Conservation (phyloP, 2,888 invertebrate species). For the Calliscelio sp. region DNA sequence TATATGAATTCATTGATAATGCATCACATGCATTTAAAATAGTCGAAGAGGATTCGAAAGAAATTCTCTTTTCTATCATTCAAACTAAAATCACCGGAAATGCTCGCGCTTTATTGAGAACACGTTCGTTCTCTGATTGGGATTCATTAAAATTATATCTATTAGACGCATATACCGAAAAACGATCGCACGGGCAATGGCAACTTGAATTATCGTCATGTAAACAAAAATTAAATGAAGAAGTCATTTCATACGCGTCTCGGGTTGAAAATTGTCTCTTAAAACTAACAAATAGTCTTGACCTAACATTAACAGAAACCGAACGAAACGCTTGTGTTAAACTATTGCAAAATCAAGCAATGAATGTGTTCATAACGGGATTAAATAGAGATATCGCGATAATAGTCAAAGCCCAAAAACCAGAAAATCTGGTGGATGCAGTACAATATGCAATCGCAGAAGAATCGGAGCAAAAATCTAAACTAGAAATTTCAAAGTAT, state of each 20-base stretch:
- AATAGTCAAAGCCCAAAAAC: slow-evolving; percentile 79
- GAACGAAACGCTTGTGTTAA: slow-evolving; percentile 70
- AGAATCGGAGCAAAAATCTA: slow-evolving; percentile 73
- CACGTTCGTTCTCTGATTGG: slow-evolving; percentile 74
- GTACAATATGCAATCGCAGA: slow-evolving; percentile 77
- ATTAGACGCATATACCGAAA: slow-evolving; percentile 56
- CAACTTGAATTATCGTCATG: slow-evolving; percentile 78
- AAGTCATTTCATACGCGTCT: slow-evolving; percentile 76
- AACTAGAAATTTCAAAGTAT: slow-evolving; percentile 55
- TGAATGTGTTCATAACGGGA: slow-evolving; percentile 79
- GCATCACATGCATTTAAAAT: slow-evolving; percentile 48
- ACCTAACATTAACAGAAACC: slow-evolving; percentile 61
- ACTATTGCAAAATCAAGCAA: slow-evolving; percentile 78
- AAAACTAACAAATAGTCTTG: slow-evolving; percentile 77
- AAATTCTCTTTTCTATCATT: slow-evolving; percentile 71
- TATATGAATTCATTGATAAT: slow-evolving; percentile 65
- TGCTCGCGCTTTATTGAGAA: slow-evolving; percentile 72
- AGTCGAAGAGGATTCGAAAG: slow-evolving; percentile 38
- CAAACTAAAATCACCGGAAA: slow-evolving; percentile 75
- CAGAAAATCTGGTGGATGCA: slow-evolving; percentile 75
- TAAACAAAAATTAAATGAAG: slow-evolving; percentile 75
- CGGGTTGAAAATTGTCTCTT: slow-evolving; percentile 78
- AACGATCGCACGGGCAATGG: slow-evolving; percentile 75
- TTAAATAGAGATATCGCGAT: slow-evolving; percentile 77
- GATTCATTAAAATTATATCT: slow-evolving; percentile 61